Percentiles rank a stretch among this genome's conserved stretches.
These are phyloP conservation scores for Leptinotarsa lineolata DNA, from an alignment of 1,140 invertebrate species.

Conservation along the genomic window DNA sequence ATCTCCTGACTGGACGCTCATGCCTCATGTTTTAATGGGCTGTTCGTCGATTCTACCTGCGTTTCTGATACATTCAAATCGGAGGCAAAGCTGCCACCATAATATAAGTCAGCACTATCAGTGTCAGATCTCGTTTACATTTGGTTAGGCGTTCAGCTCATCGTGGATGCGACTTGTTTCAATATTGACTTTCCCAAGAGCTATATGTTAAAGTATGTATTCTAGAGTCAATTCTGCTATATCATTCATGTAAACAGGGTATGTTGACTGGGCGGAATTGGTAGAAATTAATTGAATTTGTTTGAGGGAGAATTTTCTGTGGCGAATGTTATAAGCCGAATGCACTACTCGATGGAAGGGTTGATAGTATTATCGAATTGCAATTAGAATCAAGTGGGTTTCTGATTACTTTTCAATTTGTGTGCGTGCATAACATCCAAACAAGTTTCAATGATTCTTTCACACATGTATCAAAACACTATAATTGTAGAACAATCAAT, in stretches of 20 bases:
- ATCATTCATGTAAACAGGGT: constrained; percentile 21
- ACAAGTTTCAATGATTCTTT: no score
- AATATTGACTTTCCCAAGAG: constrained; percentile 22
- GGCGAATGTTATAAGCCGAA: no score
- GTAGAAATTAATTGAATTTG: constrained; percentile 17
- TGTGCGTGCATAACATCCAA: no score
- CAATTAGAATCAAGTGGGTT: no score
- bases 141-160: neutral
- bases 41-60: neutral
- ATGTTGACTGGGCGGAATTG: neutral
- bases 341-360: no score
- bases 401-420: no score
- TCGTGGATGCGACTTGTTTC: constrained; percentile 14
- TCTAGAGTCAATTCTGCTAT: constrained; percentile 21
- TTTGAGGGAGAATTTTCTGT: constrained; percentile 3
- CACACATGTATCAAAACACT: no score
- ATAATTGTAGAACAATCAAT: no score
- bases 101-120: constrained; percentile 13
- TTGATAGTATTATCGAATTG: no score
- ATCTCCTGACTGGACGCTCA: neutral
- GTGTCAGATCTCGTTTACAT: constrained; percentile 18
- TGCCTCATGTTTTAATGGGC: neutral
- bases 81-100: constrained; percentile 4
- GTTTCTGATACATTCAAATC: constrained; percentile 8
- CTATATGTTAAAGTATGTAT: constrained; percentile 22